phyloP scores from a whole-genome alignment of 2,113 vertebrate genomes.

The Paradoxurus hermaphroditus region DNA sequence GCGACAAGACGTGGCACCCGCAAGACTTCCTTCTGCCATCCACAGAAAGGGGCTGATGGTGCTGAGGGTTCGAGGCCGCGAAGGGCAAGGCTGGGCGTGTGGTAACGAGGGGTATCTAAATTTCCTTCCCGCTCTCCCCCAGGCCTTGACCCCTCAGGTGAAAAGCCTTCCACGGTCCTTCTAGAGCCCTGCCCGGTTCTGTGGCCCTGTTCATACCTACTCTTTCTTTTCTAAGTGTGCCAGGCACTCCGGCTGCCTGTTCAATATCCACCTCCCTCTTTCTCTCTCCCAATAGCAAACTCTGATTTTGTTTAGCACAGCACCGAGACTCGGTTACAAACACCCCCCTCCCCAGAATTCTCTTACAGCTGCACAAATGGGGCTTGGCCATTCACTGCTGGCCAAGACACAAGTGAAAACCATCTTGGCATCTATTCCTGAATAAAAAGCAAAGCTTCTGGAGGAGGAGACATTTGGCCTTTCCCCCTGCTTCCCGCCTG shows the following conservation, averaged over 20 bases:
- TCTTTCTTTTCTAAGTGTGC: not conserved
- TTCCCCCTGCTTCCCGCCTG: not conserved
- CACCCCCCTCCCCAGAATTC: not conserved
- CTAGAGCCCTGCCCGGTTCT: not conserved
- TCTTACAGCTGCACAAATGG: not conserved
- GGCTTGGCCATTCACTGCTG: not conserved
- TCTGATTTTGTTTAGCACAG: not conserved
- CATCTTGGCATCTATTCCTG: not conserved
- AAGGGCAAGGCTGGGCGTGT: not conserved
- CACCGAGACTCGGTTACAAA: not conserved
- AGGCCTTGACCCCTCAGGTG: not conserved
- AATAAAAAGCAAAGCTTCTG: not conserved
- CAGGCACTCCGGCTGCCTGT: not conserved
- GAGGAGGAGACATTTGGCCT: not conserved
- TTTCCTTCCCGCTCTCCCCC: not conserved
- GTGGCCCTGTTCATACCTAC: accelerated
- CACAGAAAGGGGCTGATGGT: not conserved
- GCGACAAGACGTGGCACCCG: too few relatives aligned
- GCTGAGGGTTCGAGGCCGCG: not conserved
- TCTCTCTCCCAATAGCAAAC: not conserved
- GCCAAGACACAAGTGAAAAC: not conserved
- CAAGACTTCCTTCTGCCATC: not conserved
- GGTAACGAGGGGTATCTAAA: not conserved
- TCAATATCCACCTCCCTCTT: not conserved
- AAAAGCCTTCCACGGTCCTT: not conserved